These are phyloP conservation scores for Asobara japonica DNA, from an alignment of 1,140 invertebrate species.

Conservation along the genomic window DNA sequence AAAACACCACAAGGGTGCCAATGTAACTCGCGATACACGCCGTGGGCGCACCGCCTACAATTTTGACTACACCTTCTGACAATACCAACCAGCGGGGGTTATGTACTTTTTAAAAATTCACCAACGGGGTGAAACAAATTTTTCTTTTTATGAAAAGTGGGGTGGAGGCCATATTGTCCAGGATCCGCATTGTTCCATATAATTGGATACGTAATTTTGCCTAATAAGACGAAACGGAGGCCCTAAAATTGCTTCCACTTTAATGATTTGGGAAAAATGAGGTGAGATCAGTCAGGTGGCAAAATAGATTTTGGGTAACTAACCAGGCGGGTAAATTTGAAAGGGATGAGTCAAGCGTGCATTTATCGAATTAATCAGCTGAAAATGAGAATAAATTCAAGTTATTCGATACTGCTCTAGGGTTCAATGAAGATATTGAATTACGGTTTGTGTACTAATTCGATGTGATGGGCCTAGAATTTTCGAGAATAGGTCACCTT, in stretches of 20 bases:
- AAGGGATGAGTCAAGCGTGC: conserved; percentile 19
- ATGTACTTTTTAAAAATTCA: too few species aligned
- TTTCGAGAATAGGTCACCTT: background rate
- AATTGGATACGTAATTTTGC: background rate
- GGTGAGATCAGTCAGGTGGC: background rate
- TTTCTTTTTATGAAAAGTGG: too few species aligned
- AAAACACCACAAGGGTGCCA: too few species aligned
- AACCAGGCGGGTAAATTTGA: background rate
- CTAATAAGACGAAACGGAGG: background rate
- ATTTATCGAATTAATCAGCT: conserved; percentile 9
- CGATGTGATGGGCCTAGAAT: conserved; percentile 4
- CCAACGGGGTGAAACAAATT: too few species aligned
- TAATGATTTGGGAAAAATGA: background rate
- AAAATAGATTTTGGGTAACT: conserved; percentile 16
- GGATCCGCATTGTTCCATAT: too few species aligned
- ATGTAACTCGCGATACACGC: too few species aligned
- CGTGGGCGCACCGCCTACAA: too few species aligned
- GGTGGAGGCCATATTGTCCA: too few species aligned
- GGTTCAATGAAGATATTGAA: conserved; percentile 17
- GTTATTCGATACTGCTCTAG: conserved; percentile 18
- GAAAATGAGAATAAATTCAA: background rate
- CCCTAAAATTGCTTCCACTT: background rate
- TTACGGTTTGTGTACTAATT: conserved; percentile 3
- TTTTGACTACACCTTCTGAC: too few species aligned
- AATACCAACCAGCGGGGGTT: too few species aligned